Evolutionary conservation across 2,888 invertebrate species (phyloP).

Genomic region (Calephelis perditalis): DNA sequence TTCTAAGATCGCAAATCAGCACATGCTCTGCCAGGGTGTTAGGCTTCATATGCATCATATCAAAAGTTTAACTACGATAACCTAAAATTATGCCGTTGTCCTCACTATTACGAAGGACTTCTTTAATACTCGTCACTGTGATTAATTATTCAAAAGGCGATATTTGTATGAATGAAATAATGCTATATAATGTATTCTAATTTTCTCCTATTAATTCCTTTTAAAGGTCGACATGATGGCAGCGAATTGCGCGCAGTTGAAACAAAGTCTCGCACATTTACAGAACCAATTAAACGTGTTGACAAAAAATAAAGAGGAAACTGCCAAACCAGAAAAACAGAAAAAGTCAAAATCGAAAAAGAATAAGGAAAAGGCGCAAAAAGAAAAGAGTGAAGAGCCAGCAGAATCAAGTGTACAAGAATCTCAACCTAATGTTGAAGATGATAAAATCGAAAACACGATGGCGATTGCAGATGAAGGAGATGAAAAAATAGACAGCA

Average conservation of each 20-base stretch:
- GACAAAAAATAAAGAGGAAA: conserved; percentile 52
- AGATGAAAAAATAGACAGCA: conserved; percentile 46
- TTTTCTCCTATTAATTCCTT: neutral
- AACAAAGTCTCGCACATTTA: conserved; percentile 77
- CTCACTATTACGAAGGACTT: too few relatives aligned
- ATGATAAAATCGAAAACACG: conserved; percentile 32
- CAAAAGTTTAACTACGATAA: too few relatives aligned
- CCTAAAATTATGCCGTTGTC: too few relatives aligned
- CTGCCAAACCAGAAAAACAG: conserved; percentile 54
- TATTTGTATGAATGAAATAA: too few relatives aligned
- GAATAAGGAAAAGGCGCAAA: conserved; percentile 47
- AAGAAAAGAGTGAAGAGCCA: conserved; percentile 38
- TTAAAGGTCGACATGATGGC: conserved; percentile 78
- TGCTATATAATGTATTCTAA: neutral
- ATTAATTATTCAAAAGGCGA: too few relatives aligned
- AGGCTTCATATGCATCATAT: too few relatives aligned
- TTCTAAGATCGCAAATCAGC: too few relatives aligned
- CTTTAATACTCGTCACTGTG: too few relatives aligned
- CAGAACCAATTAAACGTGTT: conserved; percentile 76
- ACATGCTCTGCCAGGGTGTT: too few relatives aligned
- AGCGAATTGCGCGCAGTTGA: conserved; percentile 78
- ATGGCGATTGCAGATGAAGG: conserved; percentile 21
- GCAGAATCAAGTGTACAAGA: conserved; percentile 27
- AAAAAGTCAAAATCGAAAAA: conserved; percentile 67
- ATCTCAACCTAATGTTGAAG: conserved; percentile 30